Percentiles rank a stretch among this genome's conserved stretches.
Evolutionary conservation across 1,140 invertebrate species (phyloP).

Genomic region (Diprion similis): DNA sequence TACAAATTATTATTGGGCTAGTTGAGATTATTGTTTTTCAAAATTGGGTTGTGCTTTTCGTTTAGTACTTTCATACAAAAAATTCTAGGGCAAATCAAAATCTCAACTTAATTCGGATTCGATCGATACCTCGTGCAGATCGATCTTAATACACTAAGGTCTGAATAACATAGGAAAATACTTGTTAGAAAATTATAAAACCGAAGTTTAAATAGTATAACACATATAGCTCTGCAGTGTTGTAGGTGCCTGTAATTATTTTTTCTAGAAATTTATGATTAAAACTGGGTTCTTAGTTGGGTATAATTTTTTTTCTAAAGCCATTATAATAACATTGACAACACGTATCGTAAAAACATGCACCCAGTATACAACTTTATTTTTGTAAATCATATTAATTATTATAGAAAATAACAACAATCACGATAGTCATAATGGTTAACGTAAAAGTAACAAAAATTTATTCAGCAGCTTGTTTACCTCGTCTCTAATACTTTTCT

Average conservation of each 20-base stretch:
- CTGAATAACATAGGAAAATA: neutral
- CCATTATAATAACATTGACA: constrained; percentile 3
- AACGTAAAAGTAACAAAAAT: neutral
- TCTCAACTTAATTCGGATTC: no score
- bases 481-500: constrained; percentile 22
- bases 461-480: constrained; percentile 21
- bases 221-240: neutral
- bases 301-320: constrained; percentile 28
- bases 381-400: no score
- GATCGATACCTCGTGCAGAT: no score
- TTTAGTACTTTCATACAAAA: no score
- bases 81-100: no score
- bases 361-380: neutral
- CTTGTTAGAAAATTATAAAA: neutral
- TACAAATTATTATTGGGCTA: no score
- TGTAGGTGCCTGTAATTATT: no score
- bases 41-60: no score
- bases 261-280: no score
- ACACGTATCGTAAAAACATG: constrained; percentile 14
- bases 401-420: no score
- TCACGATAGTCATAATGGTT: neutral
- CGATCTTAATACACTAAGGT: no score
- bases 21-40: no score
- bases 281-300: neutral
- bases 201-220: neutral